Base-by-base conservation (phyloP, 2,113 vertebrate species). In the Chamaetylas fuelleborni region DNA sequence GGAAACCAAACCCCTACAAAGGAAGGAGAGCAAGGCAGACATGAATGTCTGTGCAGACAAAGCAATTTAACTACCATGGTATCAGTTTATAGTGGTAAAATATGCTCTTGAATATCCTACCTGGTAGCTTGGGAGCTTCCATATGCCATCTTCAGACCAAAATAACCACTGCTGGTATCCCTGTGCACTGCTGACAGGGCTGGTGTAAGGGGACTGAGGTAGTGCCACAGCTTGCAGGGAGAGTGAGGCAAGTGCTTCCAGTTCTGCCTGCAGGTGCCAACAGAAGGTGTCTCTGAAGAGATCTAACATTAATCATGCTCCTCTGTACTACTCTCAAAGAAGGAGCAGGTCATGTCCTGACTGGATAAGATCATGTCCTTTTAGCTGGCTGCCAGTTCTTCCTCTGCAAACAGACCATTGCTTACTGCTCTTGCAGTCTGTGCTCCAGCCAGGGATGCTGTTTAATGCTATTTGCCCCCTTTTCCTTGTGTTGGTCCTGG, bases 191-290 rank as follows among this genome's bases (percentile, higher is more conserved):
- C 78, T 60, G 38, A 13, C 72, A 47, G 33, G 43, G 9, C 72
- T 5, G 16, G 26, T 1, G 0, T 7, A 9, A 2, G 24, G 51
- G 18, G 7, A 28, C 25, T 5, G 11, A 61, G 58, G 28, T n/a
- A 70, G 48, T 25, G 2, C 47, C 22, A 18, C 24, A 17, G 25
- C 60, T 56, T 72, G 34, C 57, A 34, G 25, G 53, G 45, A 76
- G 72, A 48, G 34, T 60, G 62, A 74, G 51, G 61, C 33, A 48
- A 67, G 40, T 4, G 3, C 50, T 92, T 79, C 69, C 7, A 7
- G 18, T 36, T 79, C 48, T 91, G 71, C 29, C 57, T 86, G 53
- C 40, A 86, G 83, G 33, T 88, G 62, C 54, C n/a, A 77, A n/a
- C 20, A 1, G 1, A 81, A 78, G 24, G 20, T 54, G 24, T 62